Conservation (phyloP, 2,888 invertebrate genomes). For the Automeris io region DNA sequence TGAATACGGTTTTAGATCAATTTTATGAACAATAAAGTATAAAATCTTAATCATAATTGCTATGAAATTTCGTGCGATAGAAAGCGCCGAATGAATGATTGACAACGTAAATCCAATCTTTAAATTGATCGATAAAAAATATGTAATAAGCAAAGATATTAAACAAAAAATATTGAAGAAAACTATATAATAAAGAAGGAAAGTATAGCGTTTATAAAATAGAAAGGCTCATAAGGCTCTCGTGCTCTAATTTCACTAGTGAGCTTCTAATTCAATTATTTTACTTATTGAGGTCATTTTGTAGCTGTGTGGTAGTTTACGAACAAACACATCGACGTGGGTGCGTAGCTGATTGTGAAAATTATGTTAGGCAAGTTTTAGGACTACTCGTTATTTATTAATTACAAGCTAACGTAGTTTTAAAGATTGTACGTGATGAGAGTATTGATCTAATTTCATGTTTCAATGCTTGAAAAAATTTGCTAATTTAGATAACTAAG, state of each 20-base stretch:
- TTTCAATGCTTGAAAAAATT: too few species aligned
- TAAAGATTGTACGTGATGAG: too few species aligned
- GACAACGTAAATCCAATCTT: background rate
- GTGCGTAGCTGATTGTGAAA: background rate
- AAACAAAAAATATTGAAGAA: slow-evolving; percentile 16
- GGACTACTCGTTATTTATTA: too few species aligned
- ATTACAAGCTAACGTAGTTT: too few species aligned
- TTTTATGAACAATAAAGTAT: background rate
- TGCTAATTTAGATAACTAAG: too few species aligned
- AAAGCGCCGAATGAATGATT: slow-evolving; percentile 4
- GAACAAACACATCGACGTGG: background rate
- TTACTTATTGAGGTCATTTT: slow-evolving; percentile 25
- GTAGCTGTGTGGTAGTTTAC: background rate
- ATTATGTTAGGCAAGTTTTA: too few species aligned
- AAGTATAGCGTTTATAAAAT: slow-evolving; percentile 31
- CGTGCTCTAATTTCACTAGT: slow-evolving; percentile 31
- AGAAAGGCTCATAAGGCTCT: slow-evolving; percentile 33
- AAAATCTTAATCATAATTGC: background rate
- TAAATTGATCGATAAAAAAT: slow-evolving; percentile 1
- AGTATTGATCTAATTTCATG: too few species aligned
- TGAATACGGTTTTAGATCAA: background rate
- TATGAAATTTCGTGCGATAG: background rate
- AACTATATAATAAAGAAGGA: slow-evolving; percentile 30
- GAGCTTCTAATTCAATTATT: slow-evolving; percentile 51
- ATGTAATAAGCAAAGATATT: slow-evolving; percentile 3